These are phyloP conservation scores for Crenuchus spilurus DNA, from an alignment of 2,797 vertebrate species.

Conservation along the genomic window DNA sequence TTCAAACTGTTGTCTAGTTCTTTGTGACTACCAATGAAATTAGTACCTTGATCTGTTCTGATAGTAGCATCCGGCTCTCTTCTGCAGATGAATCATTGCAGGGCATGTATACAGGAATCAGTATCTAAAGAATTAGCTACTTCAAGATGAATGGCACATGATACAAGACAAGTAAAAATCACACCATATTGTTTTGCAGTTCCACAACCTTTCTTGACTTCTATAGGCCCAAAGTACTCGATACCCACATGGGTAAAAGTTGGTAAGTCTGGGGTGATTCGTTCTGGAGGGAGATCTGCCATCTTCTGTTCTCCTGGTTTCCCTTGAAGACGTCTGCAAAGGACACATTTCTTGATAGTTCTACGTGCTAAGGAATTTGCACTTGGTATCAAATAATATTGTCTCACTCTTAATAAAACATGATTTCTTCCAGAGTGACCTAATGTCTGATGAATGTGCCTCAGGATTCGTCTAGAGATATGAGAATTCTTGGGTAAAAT, in stretches of 20 bases:
- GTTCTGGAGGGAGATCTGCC: not conserved
- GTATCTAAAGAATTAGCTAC: no score
- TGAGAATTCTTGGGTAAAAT: constrained; percentile 21
- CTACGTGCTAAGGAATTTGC: constrained; percentile 13
- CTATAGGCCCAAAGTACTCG: no score
- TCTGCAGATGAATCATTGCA: no score
- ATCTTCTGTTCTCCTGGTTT: constrained; percentile 10
- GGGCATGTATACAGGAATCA: no score
- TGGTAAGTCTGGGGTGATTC: not conserved
- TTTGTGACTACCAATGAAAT: no score
- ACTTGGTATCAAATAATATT: constrained; percentile 29
- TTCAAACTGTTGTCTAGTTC: no score
- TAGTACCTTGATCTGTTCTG: no score
- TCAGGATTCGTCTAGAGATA: not conserved
- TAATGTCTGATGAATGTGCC: not conserved
- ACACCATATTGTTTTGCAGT: no score
- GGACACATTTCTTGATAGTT: not conserved
- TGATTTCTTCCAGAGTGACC: constrained; percentile 29
- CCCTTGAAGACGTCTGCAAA: constrained; percentile 9
- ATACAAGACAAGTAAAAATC: no score
- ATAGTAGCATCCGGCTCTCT: no score
- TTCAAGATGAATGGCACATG: no score
- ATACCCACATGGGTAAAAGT: not conserved
- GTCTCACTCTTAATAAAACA: constrained; percentile 9
- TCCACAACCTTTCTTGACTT: no score